Conservation (phyloP, 2,888 invertebrate species). For the Sphaerophoria taeniata region DNA sequence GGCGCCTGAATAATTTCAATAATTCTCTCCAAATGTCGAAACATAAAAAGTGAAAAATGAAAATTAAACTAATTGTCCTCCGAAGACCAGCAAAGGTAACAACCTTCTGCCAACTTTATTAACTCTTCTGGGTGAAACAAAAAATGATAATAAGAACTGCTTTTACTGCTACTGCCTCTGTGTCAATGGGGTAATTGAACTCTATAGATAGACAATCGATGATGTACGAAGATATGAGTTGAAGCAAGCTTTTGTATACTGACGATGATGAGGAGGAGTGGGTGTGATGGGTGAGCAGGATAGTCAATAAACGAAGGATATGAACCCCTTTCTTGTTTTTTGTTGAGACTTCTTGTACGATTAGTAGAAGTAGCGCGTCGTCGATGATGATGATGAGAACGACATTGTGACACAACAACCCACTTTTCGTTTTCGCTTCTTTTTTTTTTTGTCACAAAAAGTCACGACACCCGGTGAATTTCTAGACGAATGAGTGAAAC, state of each 20-base stretch:
- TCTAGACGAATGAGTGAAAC: slow-evolving; percentile 2
- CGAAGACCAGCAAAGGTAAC: slow-evolving; percentile 20
- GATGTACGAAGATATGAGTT: neutral
- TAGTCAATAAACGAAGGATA: slow-evolving; percentile 19
- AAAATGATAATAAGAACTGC: too few species aligned
- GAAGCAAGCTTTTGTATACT: neutral
- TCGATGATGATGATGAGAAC: neutral
- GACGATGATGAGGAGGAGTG: too few species aligned
- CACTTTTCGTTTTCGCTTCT: too few species aligned
- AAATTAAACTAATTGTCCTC: slow-evolving; percentile 23
- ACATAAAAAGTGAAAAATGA: too few species aligned
- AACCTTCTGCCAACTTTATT: slow-evolving; percentile 24
- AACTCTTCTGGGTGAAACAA: slow-evolving; percentile 17
- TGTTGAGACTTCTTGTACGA: neutral
- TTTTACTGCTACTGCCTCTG: too few species aligned
- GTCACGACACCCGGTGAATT: slow-evolving; percentile 17
- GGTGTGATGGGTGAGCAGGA: neutral
- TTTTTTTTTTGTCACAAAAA: too few species aligned
- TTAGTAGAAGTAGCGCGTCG: neutral
- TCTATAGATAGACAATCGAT: slow-evolving; percentile 10
- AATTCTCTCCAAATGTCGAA: slow-evolving; percentile 32
- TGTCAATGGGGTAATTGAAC: slow-evolving; percentile 33
- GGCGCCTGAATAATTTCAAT: slow-evolving; percentile 9
- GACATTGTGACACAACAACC: too few species aligned
- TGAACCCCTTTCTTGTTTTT: slow-evolving; percentile 6